phyloP scores from a whole-genome alignment of 2,797 vertebrate species.

The Characodon lateralis region DNA sequence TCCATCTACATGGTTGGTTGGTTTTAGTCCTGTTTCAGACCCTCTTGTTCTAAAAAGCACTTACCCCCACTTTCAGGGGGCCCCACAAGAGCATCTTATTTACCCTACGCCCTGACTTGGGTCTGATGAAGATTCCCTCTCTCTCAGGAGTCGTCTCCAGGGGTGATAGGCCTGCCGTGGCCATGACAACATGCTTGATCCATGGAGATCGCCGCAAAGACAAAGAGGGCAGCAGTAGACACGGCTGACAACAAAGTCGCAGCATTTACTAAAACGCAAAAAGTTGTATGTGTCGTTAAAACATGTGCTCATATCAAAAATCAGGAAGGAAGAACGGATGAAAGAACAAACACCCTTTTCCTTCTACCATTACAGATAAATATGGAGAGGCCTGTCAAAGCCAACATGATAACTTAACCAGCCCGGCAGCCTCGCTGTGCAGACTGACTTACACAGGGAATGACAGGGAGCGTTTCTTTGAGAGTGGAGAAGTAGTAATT shows the following conservation, averaged over 20 bases:
- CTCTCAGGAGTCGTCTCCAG: constrained; percentile 53
- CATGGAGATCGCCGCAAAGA: constrained; percentile 57
- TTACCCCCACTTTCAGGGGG: constrained; percentile 43
- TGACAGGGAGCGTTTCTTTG: constrained; percentile 15
- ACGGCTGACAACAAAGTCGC: background rate
- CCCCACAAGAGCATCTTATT: constrained; percentile 58
- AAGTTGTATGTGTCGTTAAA: background rate
- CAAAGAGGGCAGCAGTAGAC: constrained; percentile 39
- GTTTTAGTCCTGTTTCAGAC: background rate
- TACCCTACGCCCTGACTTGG: constrained; percentile 29
- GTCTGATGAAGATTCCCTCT: constrained; percentile 51
- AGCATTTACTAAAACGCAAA: background rate
- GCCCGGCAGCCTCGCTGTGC: constrained; percentile 50
- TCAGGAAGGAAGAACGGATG: background rate
- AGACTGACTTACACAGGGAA: constrained; percentile 38
- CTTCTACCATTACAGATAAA: background rate
- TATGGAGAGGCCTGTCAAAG: constrained; percentile 51
- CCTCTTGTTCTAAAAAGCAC: constrained; percentile 36
- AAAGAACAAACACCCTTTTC: background rate
- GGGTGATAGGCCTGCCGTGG: constrained; percentile 55
- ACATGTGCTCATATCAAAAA: background rate
- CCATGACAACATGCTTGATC: constrained; percentile 73
- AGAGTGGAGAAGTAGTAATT: constrained; percentile 16
- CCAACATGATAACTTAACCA: constrained; percentile 41
- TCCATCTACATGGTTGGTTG: background rate